Base-by-base conservation (phyloP, 2,888 invertebrate species). In the Polydrusus tereticollis region DNA sequence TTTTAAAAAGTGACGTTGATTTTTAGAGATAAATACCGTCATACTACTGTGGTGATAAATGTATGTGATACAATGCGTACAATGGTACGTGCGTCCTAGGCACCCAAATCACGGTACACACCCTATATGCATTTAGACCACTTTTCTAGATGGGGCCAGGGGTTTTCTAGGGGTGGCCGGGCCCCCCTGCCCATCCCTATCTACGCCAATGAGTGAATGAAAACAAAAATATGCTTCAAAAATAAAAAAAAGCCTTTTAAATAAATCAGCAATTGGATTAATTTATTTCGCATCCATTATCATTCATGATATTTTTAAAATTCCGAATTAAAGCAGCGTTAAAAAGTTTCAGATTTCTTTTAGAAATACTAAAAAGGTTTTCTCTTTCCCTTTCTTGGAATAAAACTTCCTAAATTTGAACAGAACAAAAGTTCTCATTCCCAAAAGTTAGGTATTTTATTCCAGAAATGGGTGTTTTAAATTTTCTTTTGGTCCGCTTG, bases 291-390 rank as follows among this genome's bases (percentile, higher is more conserved):
- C 18, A 7, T 1, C 20, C 47, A n/a, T 47, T 47, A 23, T 47
- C 21, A 47, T 47, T 47, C 47, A 47, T 47, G 47, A 23, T 47
- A 47, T 47, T 47, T 47, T 47, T 47, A 47, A 47, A n/a, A 47
- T 10, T 47, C 47, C n/a, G 23, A 47, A 47, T 47, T 47, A 47
- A 20, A 47, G 47, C 29, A 57, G 23, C 57, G 33, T 57, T 36
- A 33, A 57, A 57, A 57, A 57, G 33, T 57, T 36, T 33, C 20
- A 21, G 29, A 21, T 33, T 29, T 57, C 38, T 57, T 57, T 57
- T 57, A 33, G 33, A 57, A 57, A 57, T 29, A 21, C 21, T 57
- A 33, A 57, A 14, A 57, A 38, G 18, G 33, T 33, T 33, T 55
- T 57, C 21, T 57, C 18, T 33, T 33, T 57, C 57, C 33, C 38